Conservation (phyloP, 2,113 vertebrate genomes). For the Hemiprocne comata region DNA sequence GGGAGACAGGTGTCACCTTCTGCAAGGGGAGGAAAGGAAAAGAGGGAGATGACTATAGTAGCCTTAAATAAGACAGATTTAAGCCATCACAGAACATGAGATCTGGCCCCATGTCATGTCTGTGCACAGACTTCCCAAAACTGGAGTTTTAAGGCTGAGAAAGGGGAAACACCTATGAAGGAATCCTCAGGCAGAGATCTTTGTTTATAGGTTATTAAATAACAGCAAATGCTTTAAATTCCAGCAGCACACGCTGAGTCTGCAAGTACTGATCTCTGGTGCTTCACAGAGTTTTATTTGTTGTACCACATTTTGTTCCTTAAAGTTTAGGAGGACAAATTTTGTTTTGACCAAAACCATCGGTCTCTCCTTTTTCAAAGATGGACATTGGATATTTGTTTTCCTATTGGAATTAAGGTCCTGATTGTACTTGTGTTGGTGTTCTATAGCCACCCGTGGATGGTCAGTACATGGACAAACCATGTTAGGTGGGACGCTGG, state of each 20-base stretch:
- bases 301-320: background rate
- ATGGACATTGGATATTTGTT: background rate
- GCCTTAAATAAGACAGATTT: background rate
- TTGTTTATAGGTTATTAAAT: background rate
- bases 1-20: background rate
- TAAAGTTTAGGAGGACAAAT: background rate
- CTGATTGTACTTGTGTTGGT: fast-evolving
- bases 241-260: background rate
- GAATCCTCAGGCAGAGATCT: background rate
- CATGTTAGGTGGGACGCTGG: fast-evolving
- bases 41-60: background rate
- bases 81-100: background rate
- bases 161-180: background rate
- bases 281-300: background rate
- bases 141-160: background rate
- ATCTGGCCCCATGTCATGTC: background rate
- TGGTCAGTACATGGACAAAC: fast-evolving
- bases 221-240: background rate
- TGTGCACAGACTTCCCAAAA: background rate
- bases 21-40: background rate
- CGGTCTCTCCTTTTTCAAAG: background rate
- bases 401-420: background rate
- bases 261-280: background rate
- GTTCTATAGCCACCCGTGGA: background rate
- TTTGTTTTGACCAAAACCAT: background rate